Conservation (phyloP, 2,888 invertebrate genomes). For the Hipparchia sbordonii region DNA sequence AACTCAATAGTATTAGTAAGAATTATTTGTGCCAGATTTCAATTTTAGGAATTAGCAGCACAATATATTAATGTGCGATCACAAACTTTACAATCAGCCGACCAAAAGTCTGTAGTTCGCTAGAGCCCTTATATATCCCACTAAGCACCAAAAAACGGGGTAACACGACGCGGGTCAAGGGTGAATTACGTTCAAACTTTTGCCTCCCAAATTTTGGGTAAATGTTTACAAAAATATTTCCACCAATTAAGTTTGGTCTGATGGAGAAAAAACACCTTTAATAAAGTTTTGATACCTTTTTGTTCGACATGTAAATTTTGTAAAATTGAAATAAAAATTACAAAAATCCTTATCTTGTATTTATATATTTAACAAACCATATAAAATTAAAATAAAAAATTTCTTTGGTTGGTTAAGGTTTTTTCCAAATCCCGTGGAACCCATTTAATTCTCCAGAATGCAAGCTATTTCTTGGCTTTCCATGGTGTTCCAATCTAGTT, state of each 20-base stretch:
- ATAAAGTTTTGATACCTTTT: neutral
- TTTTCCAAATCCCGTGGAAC: too few relatives aligned
- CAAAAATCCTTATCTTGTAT: too few relatives aligned
- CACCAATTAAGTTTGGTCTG: slow-evolving; percentile 15
- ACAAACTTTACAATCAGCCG: neutral
- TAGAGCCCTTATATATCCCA: neutral
- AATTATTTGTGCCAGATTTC: too few relatives aligned
- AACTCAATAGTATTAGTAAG: too few relatives aligned
- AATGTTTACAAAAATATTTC: slow-evolving; percentile 9
- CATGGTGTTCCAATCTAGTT: too few relatives aligned
- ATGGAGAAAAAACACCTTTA: neutral
- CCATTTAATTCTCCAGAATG: too few relatives aligned
- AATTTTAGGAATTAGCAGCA: too few relatives aligned
- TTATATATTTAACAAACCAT: too few relatives aligned
- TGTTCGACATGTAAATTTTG: neutral
- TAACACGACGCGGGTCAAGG: neutral
- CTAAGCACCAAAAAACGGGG: neutral
- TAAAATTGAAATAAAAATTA: too few relatives aligned
- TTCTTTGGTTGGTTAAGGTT: neutral
- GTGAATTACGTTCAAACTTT: slow-evolving; percentile 14
- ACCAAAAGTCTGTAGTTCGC: neutral
- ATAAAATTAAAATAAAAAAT: neutral
- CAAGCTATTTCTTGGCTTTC: too few relatives aligned
- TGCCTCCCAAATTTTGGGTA: neutral
- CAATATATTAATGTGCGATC: too few relatives aligned